Conservation (phyloP, 2,888 invertebrate species). For the Trissonchulus sp. region DNA sequence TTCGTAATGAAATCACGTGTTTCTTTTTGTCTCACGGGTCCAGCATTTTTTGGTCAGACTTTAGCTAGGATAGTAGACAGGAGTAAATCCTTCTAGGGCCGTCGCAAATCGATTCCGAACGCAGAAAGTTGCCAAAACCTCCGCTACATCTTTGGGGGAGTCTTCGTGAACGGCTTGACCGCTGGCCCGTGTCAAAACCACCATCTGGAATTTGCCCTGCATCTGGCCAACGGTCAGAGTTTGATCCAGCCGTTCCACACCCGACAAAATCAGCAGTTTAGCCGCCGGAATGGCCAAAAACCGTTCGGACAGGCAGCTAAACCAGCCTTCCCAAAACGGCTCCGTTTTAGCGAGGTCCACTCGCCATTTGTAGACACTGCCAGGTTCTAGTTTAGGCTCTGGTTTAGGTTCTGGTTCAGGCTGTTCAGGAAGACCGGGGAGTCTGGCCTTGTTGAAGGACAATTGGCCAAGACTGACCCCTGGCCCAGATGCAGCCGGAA, state of each 20-base stretch:
- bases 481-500: too few relatives aligned
- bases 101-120: constrained; percentile 66
- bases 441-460: too few relatives aligned
- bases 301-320: constrained; percentile 67
- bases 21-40: too few relatives aligned
- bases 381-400: too few relatives aligned
- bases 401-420: too few relatives aligned
- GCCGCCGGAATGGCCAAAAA: constrained; percentile 55
- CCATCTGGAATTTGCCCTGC: constrained; percentile 98
- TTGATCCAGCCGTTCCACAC: constrained; percentile 85
- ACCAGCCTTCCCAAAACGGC: constrained; percentile 85
- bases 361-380: constrained; percentile 89
- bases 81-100: background rate
- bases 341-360: constrained; percentile 86
- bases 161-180: constrained; percentile 99
- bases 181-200: constrained; percentile 86
- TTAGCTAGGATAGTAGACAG: too few relatives aligned
- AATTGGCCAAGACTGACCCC: too few relatives aligned
- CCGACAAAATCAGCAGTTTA: constrained; percentile 58
- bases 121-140: constrained; percentile 76
- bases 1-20: too few relatives aligned
- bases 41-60: too few relatives aligned
- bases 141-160: constrained; percentile 77
- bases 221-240: constrained; percentile 96
- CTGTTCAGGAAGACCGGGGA: too few relatives aligned